Evolutionary conservation across 2,888 invertebrate species (phyloP), one percentile per base, ranked within the genome.

Genomic region (Serrognathus titanus): DNA sequence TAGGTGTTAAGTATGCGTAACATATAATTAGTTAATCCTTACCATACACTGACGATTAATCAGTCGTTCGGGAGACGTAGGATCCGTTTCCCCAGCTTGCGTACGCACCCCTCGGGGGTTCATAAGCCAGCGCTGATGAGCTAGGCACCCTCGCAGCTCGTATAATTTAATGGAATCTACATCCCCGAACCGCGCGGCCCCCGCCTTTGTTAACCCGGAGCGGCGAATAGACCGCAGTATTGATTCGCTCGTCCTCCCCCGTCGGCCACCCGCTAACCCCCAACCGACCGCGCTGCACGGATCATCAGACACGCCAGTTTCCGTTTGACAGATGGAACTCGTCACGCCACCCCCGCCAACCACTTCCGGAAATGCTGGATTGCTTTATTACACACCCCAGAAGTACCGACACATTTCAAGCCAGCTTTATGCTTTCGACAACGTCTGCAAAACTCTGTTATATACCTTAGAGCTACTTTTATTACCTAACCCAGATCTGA

Each of bases 261-360:
- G 16, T 45, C 60, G 7, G 36, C 59, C 57, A 12, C 55, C 51
- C 51, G 12, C 16, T 31, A 31, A 31, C 24, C 24, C 24, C 24
- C 24, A 31, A 31, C 24, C 24, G 24, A 31, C 37, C 39, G 11
- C 48, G 38, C 10, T 39, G 47, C 31, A 49, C 41, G 48, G 41
- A 35, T 48, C 40, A 43, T 48, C 53, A 58, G 58, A 57, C 64
- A 59, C 64, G 64, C 61, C 65, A 64, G 66, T 66, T 67, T 69
- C 67, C 67, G 67, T 65, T 63, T 64, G 66, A 65, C 68, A 67
- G 66, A 67, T 68, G 66, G 65, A 64, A 61, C 61, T 57, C 64
- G 66, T 67, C 64, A 63, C 64, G 61, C 60, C 54, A 60, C 50
- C 62, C 61, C 61, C 54, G 51, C 60, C 43, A 62, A 57, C 57